A percentile compares a stretch with the other conserved stretches of the same genome.
phyloP scores from a whole-genome alignment of 1,140 invertebrate genomes.

The Galleria mellonella region DNA sequence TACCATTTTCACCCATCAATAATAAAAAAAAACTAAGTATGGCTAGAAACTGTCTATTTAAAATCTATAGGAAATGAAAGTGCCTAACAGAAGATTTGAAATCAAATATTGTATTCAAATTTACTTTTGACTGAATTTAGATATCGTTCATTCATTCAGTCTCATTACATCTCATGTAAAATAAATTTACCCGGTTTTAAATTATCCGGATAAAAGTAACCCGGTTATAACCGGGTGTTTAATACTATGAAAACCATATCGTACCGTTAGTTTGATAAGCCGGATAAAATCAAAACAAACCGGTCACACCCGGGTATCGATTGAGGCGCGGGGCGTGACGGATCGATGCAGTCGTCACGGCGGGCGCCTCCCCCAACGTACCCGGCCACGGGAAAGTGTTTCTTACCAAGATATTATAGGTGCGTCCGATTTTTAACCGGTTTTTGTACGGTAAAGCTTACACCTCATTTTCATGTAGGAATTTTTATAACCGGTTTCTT shows the following conservation, averaged over 20 bases:
- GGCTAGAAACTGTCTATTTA: too few species aligned
- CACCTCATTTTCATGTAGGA: too few species aligned
- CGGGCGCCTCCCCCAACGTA: not conserved
- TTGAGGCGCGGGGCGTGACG: not conserved
- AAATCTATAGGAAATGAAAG: too few species aligned
- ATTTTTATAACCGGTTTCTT: too few species aligned
- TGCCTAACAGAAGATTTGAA: too few species aligned
- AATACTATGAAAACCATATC: not conserved
- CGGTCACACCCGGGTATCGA: constrained; percentile 1
- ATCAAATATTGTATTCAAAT: too few species aligned
- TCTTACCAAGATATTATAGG: constrained; percentile 10
- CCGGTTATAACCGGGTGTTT: not conserved
- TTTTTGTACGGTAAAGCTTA: constrained; percentile 35
- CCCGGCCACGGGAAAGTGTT: constrained; percentile 8
- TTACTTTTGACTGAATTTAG: too few species aligned
- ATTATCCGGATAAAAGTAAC: not conserved
- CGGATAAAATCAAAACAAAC: constrained; percentile 3
- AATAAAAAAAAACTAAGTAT: too few species aligned
- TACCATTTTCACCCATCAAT: too few species aligned
- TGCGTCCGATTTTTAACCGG: constrained; percentile 27
- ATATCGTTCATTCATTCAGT: too few species aligned
- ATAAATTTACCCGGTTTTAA: constrained; percentile 5
- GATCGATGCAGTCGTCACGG: not conserved
- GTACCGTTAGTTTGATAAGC: not conserved
- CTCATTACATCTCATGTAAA: too few species aligned